Evolutionary conservation across 2,113 vertebrate species (phyloP).

Genomic region (Clupea harengus): DNA sequence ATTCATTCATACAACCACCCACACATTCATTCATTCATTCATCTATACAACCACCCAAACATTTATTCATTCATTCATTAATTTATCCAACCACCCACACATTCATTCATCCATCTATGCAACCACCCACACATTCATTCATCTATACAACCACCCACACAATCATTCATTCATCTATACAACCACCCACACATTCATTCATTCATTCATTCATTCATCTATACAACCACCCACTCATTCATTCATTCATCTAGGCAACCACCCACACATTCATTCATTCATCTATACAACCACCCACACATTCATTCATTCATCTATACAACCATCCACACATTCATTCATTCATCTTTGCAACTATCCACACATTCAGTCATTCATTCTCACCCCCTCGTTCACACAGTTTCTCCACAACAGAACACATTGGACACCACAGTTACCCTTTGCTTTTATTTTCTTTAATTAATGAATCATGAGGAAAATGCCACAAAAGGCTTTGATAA

Average conservation of each 20-base stretch:
- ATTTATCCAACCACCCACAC: too few relatives aligned
- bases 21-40: too few relatives aligned
- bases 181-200: background rate
- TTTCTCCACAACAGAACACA: background rate
- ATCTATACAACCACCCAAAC: too few relatives aligned
- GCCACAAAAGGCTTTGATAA: too few relatives aligned
- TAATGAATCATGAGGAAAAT: too few relatives aligned
- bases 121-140: too few relatives aligned
- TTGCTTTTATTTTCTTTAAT: background rate
- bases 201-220: background rate
- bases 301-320: background rate
- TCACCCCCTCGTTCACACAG: too few relatives aligned
- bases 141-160: too few relatives aligned
- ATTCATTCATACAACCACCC: background rate
- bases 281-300: background rate
- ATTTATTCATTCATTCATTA: too few relatives aligned
- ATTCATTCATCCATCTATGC: too few relatives aligned
- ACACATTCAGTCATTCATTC: background rate
- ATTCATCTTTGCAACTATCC: background rate
- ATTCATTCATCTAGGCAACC: background rate
- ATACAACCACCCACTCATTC: background rate
- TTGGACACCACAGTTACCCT: background rate
- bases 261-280: background rate
- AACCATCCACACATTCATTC: background rate
- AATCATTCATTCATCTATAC: too few relatives aligned